Evolutionary conservation across 2,888 invertebrate genomes (phyloP).

Genomic region (Ethmia dodecea): DNA sequence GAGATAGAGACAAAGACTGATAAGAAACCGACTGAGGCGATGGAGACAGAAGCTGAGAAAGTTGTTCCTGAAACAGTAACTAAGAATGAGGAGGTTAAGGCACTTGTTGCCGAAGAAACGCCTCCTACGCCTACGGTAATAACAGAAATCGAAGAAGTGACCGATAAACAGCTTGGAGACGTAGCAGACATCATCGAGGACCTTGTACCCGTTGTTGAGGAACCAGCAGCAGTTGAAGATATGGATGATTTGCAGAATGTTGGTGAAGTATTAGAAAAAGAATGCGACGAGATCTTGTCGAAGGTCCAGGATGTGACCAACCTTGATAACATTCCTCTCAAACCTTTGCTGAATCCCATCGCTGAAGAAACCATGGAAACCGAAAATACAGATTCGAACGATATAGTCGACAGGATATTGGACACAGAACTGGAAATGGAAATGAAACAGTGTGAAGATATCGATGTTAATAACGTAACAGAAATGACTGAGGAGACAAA

Average conservation of each 20-base stretch:
- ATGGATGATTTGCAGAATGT: constrained; percentile 59
- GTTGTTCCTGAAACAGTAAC: no score
- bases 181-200: constrained; percentile 48
- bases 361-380: constrained; percentile 58
- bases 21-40: constrained; percentile 42
- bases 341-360: constrained; percentile 54
- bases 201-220: constrained; percentile 55
- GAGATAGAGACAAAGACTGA: constrained; percentile 44
- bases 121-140: constrained; percentile 35
- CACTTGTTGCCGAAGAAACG: constrained; percentile 25
- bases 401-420: constrained; percentile 60
- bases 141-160: constrained; percentile 55
- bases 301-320: constrained; percentile 69
- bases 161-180: constrained; percentile 41
- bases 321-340: constrained; percentile 55
- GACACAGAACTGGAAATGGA: constrained; percentile 58
- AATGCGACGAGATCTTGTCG: constrained; percentile 67
- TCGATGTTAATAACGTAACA: constrained; percentile 31
- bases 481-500: constrained; percentile 29
- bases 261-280: constrained; percentile 63
- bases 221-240: constrained; percentile 44
- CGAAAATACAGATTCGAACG: constrained; percentile 54
- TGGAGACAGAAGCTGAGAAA: constrained; percentile 27
- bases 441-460: constrained; percentile 44
- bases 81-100: constrained; percentile 37